phyloP scores from a whole-genome alignment of 2,113 vertebrate species.

The Rhinoptilus africanus region DNA sequence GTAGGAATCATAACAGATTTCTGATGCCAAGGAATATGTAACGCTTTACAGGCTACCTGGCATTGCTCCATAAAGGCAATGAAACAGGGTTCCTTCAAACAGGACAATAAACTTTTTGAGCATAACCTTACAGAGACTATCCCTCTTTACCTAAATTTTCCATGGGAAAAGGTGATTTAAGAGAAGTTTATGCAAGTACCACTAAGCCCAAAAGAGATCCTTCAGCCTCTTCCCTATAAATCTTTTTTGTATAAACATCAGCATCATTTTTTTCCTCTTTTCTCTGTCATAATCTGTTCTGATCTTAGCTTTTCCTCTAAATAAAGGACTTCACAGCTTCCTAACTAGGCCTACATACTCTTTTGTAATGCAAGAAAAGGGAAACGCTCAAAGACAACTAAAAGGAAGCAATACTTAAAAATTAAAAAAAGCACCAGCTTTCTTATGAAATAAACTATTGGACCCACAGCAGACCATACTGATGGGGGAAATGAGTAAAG shows the following conservation, averaged over 20 bases:
- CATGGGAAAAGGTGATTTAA: neutral
- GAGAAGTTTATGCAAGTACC: neutral
- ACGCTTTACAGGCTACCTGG: neutral
- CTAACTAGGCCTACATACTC: neutral
- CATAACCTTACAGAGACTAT: neutral
- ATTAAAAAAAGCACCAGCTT: neutral
- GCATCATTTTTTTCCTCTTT: neutral
- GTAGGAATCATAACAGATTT: conserved; percentile 22
- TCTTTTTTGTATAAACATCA: neutral
- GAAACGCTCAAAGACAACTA: neutral
- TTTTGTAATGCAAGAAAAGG: neutral
- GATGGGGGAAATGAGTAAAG: neutral
- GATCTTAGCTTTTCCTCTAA: neutral
- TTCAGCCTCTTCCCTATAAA: neutral
- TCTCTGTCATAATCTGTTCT: neutral
- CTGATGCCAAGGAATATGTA: neutral
- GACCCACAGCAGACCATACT: neutral
- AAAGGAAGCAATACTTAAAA: neutral
- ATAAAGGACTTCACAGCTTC: neutral
- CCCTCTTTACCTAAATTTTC: neutral
- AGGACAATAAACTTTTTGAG: neutral
- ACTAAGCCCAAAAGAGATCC: neutral
- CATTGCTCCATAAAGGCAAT: neutral
- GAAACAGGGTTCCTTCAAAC: neutral
- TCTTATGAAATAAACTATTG: neutral